Evolutionary conservation across 2,888 invertebrate species (phyloP).

Genomic region (Willowsia nigromaculata): DNA sequence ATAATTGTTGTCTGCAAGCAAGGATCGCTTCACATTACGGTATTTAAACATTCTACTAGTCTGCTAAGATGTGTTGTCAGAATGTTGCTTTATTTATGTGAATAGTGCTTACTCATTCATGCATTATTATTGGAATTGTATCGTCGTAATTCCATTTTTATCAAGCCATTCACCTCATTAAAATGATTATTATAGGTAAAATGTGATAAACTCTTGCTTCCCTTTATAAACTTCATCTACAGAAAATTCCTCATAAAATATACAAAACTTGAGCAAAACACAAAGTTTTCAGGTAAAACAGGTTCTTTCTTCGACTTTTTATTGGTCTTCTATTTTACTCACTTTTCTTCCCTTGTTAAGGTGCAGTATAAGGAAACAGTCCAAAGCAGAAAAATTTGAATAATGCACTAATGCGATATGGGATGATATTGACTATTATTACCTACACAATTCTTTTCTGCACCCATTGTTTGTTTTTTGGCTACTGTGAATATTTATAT

Average conservation of each 20-base stretch:
- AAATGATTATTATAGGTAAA: constrained; percentile 50
- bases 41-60: neutral
- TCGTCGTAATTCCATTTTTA: constrained; percentile 34
- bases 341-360: constrained; percentile 8
- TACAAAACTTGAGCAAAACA: constrained; percentile 38
- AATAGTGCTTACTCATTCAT: neutral
- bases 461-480: neutral
- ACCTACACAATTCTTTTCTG: neutral
- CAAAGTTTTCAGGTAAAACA: constrained; percentile 58
- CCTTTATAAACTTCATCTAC: constrained; percentile 8
- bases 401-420: neutral
- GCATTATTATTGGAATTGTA: constrained; percentile 29
- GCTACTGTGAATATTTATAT: too few species aligned
- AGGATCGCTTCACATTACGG: neutral
- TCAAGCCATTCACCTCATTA: constrained; percentile 59
- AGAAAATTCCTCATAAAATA: constrained; percentile 21
- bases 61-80: neutral
- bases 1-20: constrained; percentile 13
- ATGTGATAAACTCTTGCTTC: constrained; percentile 40
- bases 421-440: constrained; percentile 7
- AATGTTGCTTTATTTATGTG: constrained; percentile 5
- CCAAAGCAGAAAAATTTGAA: neutral
- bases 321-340: constrained; percentile 40
- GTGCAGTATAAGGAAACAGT: neutral
- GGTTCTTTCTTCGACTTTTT: constrained; percentile 48